Percentiles rank a stretch among this genome's conserved stretches.
These are phyloP conservation scores for Arenicola marina DNA, from an alignment of 2,888 invertebrate genomes.

Conservation along the genomic window DNA sequence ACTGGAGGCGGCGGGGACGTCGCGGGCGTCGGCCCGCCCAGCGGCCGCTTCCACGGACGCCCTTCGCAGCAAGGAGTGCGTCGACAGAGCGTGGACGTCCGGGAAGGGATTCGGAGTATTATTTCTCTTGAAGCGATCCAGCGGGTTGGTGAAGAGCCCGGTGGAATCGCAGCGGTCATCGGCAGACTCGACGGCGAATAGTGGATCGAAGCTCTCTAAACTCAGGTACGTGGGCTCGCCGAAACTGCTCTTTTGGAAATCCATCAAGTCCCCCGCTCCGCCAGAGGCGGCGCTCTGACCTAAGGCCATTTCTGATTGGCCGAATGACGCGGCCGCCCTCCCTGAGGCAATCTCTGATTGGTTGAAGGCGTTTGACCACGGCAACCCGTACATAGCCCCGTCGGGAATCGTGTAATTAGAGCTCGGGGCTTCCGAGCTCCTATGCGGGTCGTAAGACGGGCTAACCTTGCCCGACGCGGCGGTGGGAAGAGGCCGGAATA, in stretches of 20 bases:
- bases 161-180: slow-evolving; percentile 2
- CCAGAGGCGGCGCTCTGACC: too few species aligned
- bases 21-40: neutral
- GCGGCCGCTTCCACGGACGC: neutral
- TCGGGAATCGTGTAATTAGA: slow-evolving; percentile 2
- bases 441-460: too few species aligned
- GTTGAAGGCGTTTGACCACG: too few species aligned
- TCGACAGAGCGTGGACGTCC: slow-evolving; percentile 2
- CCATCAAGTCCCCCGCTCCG: slow-evolving; percentile 15
- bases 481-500: too few species aligned
- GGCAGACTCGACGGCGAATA: slow-evolving; percentile 16
- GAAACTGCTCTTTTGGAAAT: neutral
- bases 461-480: too few species aligned
- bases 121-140: slow-evolving; percentile 2
- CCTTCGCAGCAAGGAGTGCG: slow-evolving; percentile 5
- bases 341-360: too few species aligned
- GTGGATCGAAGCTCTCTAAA: slow-evolving; percentile 36
- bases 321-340: too few species aligned
- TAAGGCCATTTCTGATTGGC: too few species aligned
- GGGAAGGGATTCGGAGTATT: slow-evolving; percentile 21
- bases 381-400: slow-evolving; percentile 2
- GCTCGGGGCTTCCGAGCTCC: slow-evolving; percentile 5
- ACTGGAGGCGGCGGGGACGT: neutral
- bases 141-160: slow-evolving; percentile 11
- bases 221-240: slow-evolving; percentile 23